Conservation (phyloP, 2,113 vertebrate species). For the Rhea pennata region DNA sequence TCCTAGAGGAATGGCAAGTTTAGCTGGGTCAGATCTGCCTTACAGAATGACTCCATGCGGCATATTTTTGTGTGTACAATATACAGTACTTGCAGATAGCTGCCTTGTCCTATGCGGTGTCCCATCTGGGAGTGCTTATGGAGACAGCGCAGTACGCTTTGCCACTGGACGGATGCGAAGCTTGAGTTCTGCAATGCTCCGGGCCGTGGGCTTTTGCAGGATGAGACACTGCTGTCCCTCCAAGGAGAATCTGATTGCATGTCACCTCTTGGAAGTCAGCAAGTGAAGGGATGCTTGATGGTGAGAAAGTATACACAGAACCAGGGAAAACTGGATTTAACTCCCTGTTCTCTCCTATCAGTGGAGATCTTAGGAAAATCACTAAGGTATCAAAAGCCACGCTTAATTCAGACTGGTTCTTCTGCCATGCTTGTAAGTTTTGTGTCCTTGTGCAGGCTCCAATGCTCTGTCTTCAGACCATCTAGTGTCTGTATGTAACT, state of each 20-base stretch:
- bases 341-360: background rate
- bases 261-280: background rate
- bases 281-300: background rate
- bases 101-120: too few species aligned
- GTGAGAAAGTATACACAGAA: background rate
- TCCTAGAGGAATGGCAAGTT: background rate
- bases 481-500: too few species aligned
- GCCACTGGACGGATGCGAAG: background rate
- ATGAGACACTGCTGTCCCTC: background rate
- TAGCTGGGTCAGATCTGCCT: background rate
- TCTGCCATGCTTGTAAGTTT: too few species aligned
- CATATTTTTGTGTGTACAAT: too few species aligned
- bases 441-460: too few species aligned
- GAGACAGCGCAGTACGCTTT: too few species aligned
- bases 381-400: too few species aligned
- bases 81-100: too few species aligned
- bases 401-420: too few species aligned
- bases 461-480: too few species aligned
- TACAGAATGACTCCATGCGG: background rate
- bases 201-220: background rate
- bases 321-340: background rate
- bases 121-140: too few species aligned
- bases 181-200: background rate
- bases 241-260: background rate
- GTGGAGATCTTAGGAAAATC: background rate